Evolutionary conservation across 2,888 invertebrate genomes (phyloP).

Genomic region (Oeneis ivallda): DNA sequence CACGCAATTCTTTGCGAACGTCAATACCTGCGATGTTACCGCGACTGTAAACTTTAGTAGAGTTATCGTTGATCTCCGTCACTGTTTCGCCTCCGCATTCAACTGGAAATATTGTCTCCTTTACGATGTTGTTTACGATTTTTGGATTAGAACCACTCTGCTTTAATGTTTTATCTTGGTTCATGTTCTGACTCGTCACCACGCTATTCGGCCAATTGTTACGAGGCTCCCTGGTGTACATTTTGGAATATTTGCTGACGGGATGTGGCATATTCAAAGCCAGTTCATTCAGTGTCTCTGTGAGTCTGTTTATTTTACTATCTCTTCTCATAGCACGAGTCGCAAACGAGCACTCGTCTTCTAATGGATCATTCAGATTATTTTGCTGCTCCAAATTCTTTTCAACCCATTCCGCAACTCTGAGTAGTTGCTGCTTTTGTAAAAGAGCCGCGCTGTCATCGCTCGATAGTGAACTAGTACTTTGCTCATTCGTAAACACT

Average conservation of each 20-base stretch:
- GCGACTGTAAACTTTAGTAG: conserved; percentile 52
- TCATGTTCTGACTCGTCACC: conserved; percentile 43
- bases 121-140: conserved; percentile 57
- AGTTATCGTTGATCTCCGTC: conserved; percentile 65
- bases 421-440: conserved; percentile 83
- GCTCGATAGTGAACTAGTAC: conserved; percentile 77
- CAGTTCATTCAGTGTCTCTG: conserved; percentile 72
- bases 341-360: conserved; percentile 66
- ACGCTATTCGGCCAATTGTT: conserved; percentile 60
- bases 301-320: conserved; percentile 64
- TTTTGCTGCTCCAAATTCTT: conserved; percentile 82
- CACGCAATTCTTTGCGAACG: conserved; percentile 56
- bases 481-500: conserved; percentile 75
- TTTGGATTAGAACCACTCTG: conserved; percentile 47
- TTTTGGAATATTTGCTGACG: conserved; percentile 72
- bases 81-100: conserved; percentile 66
- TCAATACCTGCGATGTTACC: conserved; percentile 52
- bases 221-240: conserved; percentile 58
- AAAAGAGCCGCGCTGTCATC: conserved; percentile 80
- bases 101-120: conserved; percentile 74
- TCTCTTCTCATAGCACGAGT: conserved; percentile 61
- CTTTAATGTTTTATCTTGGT: conserved; percentile 50
- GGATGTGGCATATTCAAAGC: conserved; percentile 77
- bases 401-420: conserved; percentile 90
- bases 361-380: conserved; percentile 69